Conservation (phyloP, 2,113 vertebrate species). For the Oplegnathus fasciatus region DNA sequence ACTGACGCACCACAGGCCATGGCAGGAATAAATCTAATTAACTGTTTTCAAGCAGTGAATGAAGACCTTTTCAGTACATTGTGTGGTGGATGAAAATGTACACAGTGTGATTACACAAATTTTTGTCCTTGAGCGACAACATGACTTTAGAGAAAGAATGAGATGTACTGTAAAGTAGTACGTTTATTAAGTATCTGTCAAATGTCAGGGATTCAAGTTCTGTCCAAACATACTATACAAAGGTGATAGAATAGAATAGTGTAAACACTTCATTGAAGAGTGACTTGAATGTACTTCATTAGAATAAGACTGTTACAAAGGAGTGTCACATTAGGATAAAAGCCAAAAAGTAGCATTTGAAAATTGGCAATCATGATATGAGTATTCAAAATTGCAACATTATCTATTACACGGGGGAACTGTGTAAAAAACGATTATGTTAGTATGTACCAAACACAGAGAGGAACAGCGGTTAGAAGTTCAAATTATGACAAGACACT, state of each 20-base stretch:
- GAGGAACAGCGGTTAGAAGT: neutral
- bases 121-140: slow-evolving; percentile 30
- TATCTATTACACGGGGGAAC: neutral
- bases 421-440: neutral
- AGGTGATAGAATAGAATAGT: neutral
- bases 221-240: neutral
- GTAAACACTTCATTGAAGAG: neutral
- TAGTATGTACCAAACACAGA: neutral
- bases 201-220: neutral
- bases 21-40: slow-evolving; percentile 50
- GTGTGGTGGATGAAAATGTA: neutral
- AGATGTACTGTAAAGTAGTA: neutral
- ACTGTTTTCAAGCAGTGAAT: slow-evolving; percentile 38
- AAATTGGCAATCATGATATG: neutral
- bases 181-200: neutral
- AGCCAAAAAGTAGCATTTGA: neutral
- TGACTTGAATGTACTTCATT: neutral
- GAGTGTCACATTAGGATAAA: neutral
- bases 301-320: neutral
- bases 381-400: neutral
- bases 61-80: slow-evolving; percentile 35
- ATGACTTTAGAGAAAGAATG: neutral
- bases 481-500: neutral
- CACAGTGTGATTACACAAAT: neutral
- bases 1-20: slow-evolving; percentile 34